Base-by-base conservation (phyloP, 2,113 vertebrate species). In the Forbesichthys papilliferus region DNA sequence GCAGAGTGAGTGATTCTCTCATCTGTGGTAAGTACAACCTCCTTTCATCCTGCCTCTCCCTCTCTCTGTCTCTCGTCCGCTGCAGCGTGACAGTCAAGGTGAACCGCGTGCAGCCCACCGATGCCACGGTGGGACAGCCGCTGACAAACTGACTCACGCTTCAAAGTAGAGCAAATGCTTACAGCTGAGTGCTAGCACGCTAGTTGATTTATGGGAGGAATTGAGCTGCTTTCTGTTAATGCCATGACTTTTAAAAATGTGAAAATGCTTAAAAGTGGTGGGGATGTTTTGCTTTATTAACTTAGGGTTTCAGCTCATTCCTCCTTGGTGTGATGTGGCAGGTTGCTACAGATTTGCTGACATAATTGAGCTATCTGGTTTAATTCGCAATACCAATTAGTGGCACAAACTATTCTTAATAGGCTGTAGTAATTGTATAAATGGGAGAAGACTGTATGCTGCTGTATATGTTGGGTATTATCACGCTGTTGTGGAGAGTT, bases 11-110 rank as follows among this genome's bases (percentile, higher is more conserved):
- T 67, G 69, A 69, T 52, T 79, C 61, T 65, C 71, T 74, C 69
- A 87, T 87, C 86, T 82, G 78, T 86, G 90, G 90, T 91, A 90
- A 91, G 91, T 85, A 70, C 77, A 83, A 83, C 66, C 83, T 87
- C 75, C 66, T 73, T 82, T 68, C 68, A 71, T 81, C 82, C 71
- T 80, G 57, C 61, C 55, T 71, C 53, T 68, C 67, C 66, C 72
- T 66, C 81, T 77, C 72, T 65, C 48, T n/a, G 64, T 57, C 42
- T 27, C 66, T 69, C 61, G 70, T 33, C 48, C 48, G 57, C 69
- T 64, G 9, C 65, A 73, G 81, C 60, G 69, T 86, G 86, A 90
- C 71, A 84, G 84, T 92, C 87, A 91, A 92, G 90, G 90, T 91
- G 89, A 91, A 89, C 73, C 6, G 71, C 5, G 54, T 75, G 59